phyloP scores from a whole-genome alignment of 1,140 invertebrate species.

The Ceratosolen solmsi region DNA sequence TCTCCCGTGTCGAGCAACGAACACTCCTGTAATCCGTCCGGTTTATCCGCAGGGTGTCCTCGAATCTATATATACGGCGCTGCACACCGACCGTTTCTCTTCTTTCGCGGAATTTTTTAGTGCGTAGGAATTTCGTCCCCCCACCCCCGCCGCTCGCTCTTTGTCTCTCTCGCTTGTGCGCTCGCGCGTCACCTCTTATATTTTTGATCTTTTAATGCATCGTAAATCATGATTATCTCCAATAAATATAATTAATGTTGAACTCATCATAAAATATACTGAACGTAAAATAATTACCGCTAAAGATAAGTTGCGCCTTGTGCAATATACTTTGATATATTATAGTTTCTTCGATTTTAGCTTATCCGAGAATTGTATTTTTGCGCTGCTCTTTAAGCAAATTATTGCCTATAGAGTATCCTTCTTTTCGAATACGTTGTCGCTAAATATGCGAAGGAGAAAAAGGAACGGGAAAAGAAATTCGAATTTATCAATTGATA shows the following conservation, averaged over 20 bases:
- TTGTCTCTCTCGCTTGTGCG: too few relatives aligned
- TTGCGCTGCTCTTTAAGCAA: neutral
- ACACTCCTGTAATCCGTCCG: conserved; percentile 38
- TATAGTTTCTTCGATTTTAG: neutral
- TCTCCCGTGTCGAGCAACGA: conserved; percentile 2
- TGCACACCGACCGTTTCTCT: neutral
- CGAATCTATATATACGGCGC: neutral
- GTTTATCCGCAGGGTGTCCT: conserved; percentile 38
- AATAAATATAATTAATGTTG: conserved; percentile 49
- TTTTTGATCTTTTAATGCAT: conserved; percentile 44
- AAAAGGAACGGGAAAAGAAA: neutral
- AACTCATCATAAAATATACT: neutral
- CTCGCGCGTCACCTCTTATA: neutral
- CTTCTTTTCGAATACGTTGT: neutral
- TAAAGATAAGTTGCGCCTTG: conserved; percentile 5
- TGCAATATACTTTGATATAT: conserved; percentile 12
- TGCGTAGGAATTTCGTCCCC: conserved; percentile 3
- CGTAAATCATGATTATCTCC: conserved; percentile 49
- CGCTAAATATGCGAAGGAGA: neutral
- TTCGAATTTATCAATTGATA: neutral
- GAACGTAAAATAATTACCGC: conserved; percentile 34
- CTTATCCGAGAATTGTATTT: neutral
- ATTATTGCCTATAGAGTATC: neutral
- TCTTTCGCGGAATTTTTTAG: conserved; percentile 21
- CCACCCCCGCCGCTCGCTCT: neutral